Evolutionary conservation across 2,888 invertebrate species (phyloP), one percentile per base, ranked within the genome.

Genomic region (Aporophyla nigra): DNA sequence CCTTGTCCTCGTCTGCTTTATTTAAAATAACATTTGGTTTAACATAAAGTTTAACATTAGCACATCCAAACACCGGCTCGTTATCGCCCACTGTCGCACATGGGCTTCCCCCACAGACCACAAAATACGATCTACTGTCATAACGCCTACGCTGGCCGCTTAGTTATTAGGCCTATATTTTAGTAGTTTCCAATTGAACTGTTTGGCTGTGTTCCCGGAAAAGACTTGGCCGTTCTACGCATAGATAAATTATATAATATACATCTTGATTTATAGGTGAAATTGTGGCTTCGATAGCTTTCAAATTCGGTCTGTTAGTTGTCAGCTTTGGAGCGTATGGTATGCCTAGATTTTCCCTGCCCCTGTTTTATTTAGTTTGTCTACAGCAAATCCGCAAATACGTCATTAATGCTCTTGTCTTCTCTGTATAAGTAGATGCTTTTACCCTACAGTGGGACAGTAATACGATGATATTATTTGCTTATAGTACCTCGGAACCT

Each of bases 81-180:
- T 53, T 33, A 40, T 59, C 71, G 66, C 74, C 83, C 78, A 82
- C 82, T 14, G 4, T 3, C 12, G 9, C 16, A 67, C 68, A 68
- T 62, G 82, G 82, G 71, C 80, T 71, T 80, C 71, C 71, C 78
- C 58, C 74, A 53, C 63, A 53, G 46, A 33, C 62, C 14, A 21
- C 80, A n/a, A 80, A 68, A 80, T 68, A 75, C 46, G 40, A 63
- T 56, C 40, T 80, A 43, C 16, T 51, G 56, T 66, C 73, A 78
- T 56, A 33, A 24, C 75, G 53, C 78, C 81, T 46, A 68, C 78
- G 67, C 78, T 21, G n/a, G 12, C 5, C 46, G 54, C 12, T 40
- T 27, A 63, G 56, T 75, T 78, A 66, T 54, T 54, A 61, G 53
- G 24, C 14, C 46, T 54, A 24, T 46, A 80, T 58, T 79, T 54